Percentiles rank a stretch among this genome's conserved stretches.
These are phyloP conservation scores for Sarcoramphus papa DNA, from an alignment of 2,797 vertebrate genomes.

Conservation along the genomic window DNA sequence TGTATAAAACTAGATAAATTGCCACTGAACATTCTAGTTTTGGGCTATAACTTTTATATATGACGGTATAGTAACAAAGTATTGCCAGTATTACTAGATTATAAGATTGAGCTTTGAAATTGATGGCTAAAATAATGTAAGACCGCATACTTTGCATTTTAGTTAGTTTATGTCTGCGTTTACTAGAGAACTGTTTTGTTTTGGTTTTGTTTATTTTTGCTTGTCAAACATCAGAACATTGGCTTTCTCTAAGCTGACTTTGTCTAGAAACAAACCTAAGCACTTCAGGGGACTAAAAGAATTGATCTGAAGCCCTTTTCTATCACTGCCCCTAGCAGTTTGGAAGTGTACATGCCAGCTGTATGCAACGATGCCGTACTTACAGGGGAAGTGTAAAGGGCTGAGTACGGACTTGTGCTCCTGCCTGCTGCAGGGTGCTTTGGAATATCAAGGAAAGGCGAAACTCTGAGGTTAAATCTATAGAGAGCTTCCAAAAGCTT, in stretches of 20 bases:
- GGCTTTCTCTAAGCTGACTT: neutral
- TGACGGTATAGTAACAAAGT: neutral
- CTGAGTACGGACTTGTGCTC: neutral
- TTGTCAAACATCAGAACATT: neutral
- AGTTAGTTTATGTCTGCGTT: neutral
- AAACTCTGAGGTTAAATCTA: neutral
- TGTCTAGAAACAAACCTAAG: neutral
- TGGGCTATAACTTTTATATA: neutral
- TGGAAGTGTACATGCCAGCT: neutral
- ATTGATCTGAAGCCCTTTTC: neutral
- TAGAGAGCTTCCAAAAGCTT: neutral
- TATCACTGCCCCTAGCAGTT: neutral
- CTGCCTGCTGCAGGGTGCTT: neutral
- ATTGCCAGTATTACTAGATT: neutral
- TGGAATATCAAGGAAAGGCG: neutral
- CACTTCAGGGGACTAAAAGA: neutral
- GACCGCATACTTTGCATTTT: neutral
- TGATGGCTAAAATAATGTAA: neutral
- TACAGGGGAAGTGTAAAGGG: neutral
- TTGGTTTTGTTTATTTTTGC: neutral
- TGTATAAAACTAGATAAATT: neutral
- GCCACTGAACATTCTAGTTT: neutral
- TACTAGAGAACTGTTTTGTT: neutral
- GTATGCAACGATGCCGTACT: rapidly evolving
- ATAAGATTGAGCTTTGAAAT: neutral